A percentile compares a stretch with the other conserved stretches of the same genome.
Evolutionary conservation across 1,140 invertebrate species (phyloP).

Genomic region (Drosophila bocqueti): DNA sequence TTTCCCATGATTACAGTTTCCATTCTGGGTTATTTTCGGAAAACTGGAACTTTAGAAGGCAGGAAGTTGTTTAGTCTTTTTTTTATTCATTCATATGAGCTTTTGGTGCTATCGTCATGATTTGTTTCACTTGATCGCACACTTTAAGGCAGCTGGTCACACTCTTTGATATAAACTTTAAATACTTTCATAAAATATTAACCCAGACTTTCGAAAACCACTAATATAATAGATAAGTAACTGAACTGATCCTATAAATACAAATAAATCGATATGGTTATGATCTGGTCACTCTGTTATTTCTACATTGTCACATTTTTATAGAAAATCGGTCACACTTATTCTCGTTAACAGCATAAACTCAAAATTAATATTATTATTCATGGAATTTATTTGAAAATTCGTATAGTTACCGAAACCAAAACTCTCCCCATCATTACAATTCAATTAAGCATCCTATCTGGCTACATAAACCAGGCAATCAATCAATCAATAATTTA

Average conservation of each 20-base stretch:
- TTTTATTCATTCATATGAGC: background rate
- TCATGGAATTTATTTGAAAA: background rate
- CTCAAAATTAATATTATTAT: too few relatives aligned
- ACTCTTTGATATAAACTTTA: background rate
- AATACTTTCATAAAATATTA: background rate
- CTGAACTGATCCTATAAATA: background rate
- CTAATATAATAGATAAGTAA: too few relatives aligned
- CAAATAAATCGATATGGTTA: too few relatives aligned
- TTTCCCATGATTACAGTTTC: conserved; percentile 27
- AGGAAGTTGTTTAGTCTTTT: background rate
- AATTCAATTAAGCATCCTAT: conserved; percentile 37
- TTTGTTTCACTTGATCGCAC: background rate
- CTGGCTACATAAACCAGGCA: background rate
- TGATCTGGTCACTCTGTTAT: too few relatives aligned
- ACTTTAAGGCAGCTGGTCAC: background rate
- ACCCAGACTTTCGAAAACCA: too few relatives aligned
- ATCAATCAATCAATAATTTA: conserved; percentile 37
- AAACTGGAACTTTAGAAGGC: background rate
- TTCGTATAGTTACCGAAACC: background rate
- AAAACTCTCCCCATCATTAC: background rate
- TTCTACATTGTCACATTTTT: too few relatives aligned
- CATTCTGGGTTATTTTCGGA: background rate
- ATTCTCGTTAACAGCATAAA: background rate
- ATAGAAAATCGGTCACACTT: too few relatives aligned
- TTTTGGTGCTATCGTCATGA: too few relatives aligned